phyloP scores from a whole-genome alignment of 2,797 vertebrate genomes.

The Pyrrhura leucotis region DNA sequence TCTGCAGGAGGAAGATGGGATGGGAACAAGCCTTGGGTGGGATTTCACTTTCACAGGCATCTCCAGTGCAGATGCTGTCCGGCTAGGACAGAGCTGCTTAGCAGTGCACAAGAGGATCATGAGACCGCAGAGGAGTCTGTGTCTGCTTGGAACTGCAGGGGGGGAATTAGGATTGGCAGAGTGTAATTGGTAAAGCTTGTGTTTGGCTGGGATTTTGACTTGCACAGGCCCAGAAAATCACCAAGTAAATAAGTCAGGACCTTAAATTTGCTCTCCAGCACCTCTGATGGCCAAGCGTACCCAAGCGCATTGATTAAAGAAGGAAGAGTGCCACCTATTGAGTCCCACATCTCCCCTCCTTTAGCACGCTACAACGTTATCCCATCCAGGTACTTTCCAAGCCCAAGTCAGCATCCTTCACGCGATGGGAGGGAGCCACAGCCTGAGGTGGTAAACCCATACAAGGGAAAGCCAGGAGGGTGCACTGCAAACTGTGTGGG shows the following conservation, averaged over 20 bases:
- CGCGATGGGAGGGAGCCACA: neutral
- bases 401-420: neutral
- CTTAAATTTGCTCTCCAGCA: neutral
- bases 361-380: neutral
- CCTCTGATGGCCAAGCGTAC: neutral
- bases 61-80: neutral
- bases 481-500: fast-evolving
- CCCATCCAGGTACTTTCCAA: neutral
- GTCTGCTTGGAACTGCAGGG: slow-evolving; percentile 19
- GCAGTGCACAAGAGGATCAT: neutral
- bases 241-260: neutral
- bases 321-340: slow-evolving; percentile 37
- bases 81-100: slow-evolving; percentile 36
- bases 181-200: neutral
- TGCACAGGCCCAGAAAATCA: neutral
- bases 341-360: neutral
- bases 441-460: neutral
- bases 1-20: neutral
- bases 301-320: neutral
- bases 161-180: slow-evolving; percentile 9
- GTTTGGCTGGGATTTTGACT: neutral
- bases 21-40: neutral
- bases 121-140: neutral
- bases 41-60: neutral
- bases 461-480: neutral